phyloP scores from a whole-genome alignment of 1,140 invertebrate species.

The Zaprionus lachaisei region DNA sequence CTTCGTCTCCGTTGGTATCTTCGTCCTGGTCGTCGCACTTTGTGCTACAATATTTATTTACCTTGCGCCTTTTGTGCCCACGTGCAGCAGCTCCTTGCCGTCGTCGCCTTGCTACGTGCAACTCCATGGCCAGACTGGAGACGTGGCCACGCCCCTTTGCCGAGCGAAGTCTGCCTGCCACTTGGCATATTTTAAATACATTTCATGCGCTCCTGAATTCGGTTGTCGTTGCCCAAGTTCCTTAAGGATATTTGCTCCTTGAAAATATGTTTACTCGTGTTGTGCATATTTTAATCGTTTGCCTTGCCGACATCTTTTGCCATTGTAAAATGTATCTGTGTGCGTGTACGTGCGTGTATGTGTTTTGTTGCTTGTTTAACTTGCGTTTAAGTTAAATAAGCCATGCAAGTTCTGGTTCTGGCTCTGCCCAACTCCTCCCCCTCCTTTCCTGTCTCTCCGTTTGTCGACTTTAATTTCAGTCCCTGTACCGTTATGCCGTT shows the following conservation, averaged over 20 bases:
- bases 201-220: conserved; percentile 82
- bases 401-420: conserved; percentile 58
- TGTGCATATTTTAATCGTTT: conserved; percentile 85
- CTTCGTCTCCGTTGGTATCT: conserved; percentile 33
- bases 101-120: conserved; percentile 12
- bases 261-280: conserved; percentile 84
- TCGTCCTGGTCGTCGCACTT: conserved; percentile 27
- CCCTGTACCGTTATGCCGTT: conserved; percentile 12
- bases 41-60: conserved; percentile 80
- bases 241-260: conserved; percentile 84
- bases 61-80: conserved; percentile 82
- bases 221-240: conserved; percentile 35
- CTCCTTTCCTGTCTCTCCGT: background rate
- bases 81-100: conserved; percentile 63
- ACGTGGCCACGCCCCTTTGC: conserved; percentile 9
- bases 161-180: conserved; percentile 58
- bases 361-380: conserved; percentile 63
- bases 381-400: conserved; percentile 81
- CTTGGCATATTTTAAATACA: conserved; percentile 84
- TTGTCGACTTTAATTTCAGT: conserved; percentile 45
- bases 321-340: conserved; percentile 31
- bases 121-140: conserved; percentile 3
- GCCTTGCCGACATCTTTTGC: conserved; percentile 72
- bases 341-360: conserved; percentile 7
- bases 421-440: background rate